These are phyloP conservation scores for Drosophila orena DNA, from an alignment of 1,140 invertebrate species.

Conservation along the genomic window DNA sequence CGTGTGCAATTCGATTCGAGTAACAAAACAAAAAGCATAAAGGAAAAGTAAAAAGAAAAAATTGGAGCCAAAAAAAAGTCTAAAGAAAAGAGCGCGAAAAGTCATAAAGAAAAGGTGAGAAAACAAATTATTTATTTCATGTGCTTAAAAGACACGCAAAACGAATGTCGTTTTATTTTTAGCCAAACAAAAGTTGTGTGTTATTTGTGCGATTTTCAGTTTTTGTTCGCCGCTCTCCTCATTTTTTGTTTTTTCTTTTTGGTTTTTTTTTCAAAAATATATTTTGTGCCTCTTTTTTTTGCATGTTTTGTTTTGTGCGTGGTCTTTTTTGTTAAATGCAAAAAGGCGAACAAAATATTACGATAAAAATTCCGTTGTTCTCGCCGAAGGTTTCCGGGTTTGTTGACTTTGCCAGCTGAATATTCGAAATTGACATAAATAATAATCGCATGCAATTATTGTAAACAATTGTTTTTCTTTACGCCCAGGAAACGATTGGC, in stretches of 20 bases:
- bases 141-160: constrained; percentile 68
- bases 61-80: constrained; percentile 8
- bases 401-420: constrained; percentile 72
- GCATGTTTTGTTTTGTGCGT: constrained; percentile 28
- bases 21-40: constrained; percentile 30
- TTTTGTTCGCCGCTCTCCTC: constrained; percentile 39
- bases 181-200: constrained; percentile 54
- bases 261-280: constrained; percentile 6
- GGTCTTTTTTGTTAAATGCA: constrained; percentile 38
- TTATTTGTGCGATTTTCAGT: constrained; percentile 45
- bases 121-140: constrained; percentile 72
- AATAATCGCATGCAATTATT: constrained; percentile 47
- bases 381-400: constrained; percentile 72
- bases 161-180: constrained; percentile 59
- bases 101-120: constrained; percentile 74
- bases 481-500: constrained; percentile 49
- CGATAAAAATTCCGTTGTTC: constrained; percentile 74
- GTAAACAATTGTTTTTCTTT: constrained; percentile 44
- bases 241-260: neutral
- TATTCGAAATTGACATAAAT: constrained; percentile 60
- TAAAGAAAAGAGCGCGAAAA: constrained; percentile 48
- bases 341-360: constrained; percentile 51
- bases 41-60: constrained; percentile 29
- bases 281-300: constrained; percentile 18
- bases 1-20: constrained; percentile 22